Percentiles rank a stretch among this genome's conserved stretches.
Evolutionary conservation across 2,888 invertebrate species (phyloP).

Genomic region (Diplazon laetatorius): DNA sequence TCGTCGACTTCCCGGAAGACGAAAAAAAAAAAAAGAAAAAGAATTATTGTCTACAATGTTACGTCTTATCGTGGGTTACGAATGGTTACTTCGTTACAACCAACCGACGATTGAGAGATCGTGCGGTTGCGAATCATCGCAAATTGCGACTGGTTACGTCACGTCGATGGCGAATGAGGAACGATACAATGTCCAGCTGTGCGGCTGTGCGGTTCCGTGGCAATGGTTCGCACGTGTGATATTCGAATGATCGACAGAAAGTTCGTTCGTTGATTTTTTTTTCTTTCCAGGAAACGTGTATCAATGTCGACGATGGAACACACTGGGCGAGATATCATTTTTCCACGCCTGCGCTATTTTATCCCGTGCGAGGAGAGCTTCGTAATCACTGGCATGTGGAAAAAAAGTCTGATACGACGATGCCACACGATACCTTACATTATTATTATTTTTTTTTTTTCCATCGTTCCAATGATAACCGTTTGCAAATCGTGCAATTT

Average conservation of each 20-base stretch:
- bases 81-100: too few species aligned
- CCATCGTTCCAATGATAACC: neutral
- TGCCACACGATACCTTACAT: neutral
- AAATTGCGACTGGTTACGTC: slow-evolving; percentile 16
- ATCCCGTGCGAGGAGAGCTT: neutral
- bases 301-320: neutral
- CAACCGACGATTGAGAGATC: neutral
- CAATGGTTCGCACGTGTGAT: neutral
- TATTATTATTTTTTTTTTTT: neutral
- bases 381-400: neutral
- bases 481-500: neutral
- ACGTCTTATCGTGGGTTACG: slow-evolving; percentile 9
- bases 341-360: neutral
- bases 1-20: too few species aligned
- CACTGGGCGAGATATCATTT: neutral
- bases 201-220: too few species aligned
- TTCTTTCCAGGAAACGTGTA: neutral
- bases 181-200: neutral
- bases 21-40: too few species aligned
- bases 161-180: neutral
- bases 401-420: neutral
- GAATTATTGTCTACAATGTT: neutral
- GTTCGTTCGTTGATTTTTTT: neutral
- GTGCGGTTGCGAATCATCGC: neutral
- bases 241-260: neutral